These are phyloP conservation scores for Marmota flaviventris DNA, from an alignment of 2,113 vertebrate genomes.

Conservation along the genomic window DNA sequence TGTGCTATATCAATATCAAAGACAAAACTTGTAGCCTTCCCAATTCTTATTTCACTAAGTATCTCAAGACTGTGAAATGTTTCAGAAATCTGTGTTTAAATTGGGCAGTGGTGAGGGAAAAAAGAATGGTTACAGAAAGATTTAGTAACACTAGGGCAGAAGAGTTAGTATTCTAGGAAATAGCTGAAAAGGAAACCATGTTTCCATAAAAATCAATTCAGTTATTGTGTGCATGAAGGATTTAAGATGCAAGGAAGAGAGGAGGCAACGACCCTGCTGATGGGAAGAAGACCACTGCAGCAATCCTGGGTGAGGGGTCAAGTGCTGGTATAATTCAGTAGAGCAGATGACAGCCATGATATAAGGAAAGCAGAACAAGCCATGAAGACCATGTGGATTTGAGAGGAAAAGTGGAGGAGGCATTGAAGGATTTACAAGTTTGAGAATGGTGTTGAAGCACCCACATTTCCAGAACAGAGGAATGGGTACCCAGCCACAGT, in stretches of 20 bases:
- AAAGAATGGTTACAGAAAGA: neutral
- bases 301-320: too few species aligned
- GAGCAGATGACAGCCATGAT: neutral
- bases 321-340: neutral
- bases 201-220: neutral
- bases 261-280: neutral
- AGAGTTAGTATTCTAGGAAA: slow-evolving; percentile 9
- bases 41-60: neutral
- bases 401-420: neutral
- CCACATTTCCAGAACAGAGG: too few species aligned
- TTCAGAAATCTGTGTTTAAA: neutral
- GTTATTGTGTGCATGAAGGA: neutral
- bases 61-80: neutral
- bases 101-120: neutral
- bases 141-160: neutral
- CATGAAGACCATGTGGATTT: neutral
- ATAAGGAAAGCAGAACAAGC: neutral
- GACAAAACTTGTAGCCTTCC: neutral
- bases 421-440: neutral
- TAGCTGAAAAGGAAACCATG: neutral
- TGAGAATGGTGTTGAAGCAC: neutral
- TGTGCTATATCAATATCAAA: neutral
- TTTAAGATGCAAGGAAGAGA: neutral
- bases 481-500: too few species aligned
- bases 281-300: too few species aligned